Base-by-base conservation (phyloP, 2,797 vertebrate genomes). In the Schizopygopsis pylzovi region DNA sequence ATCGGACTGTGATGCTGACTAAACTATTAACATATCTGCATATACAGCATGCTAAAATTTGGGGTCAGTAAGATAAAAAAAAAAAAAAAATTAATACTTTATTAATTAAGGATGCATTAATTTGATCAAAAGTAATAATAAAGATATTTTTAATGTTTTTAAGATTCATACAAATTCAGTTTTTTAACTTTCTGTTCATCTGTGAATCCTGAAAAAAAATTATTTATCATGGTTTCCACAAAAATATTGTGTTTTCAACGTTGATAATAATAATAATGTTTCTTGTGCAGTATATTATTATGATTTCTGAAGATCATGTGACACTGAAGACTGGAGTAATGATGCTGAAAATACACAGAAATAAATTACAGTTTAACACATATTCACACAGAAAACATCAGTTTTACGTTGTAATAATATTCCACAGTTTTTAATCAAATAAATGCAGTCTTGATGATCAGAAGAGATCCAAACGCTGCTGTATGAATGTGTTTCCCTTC, bases 251-350 rank as follows among this genome's bases (percentile, higher is more conserved):
- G 54, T 22, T 9, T 56, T 56, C 18, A 56, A 22, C 7, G 22
- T 7, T 54, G 52, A 3, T 22, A 11, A 63, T 28, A 63, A 63
- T 63, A 12, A 63, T 12, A 65, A 3, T 33, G 61, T 33, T 28
- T 65, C 1, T 33, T 3, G 25, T 33, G 25, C 61, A 33, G 25
- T 1, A 11, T 41, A 41, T 68, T 5, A 39, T 1, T 0, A 1
- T 22, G 37, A 41, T 70, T 70, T 70, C 37, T 70, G 37, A 70
- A 70, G 67, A 70, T 70, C 67, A 22, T 41, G 67, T 41, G 67
- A 70, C 37, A 3, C 67, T 70, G 67, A 70, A 70, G 68, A 70
- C 68, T 70, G 68, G 2, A n/a, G 68, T 1, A 70, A 43, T 70
- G 20, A 43, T 70, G 68, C 67, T 70, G 37, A 70, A 70, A 65